Conservation (phyloP, 30 jellyfish, hydroid and myxozoan genomes). For the Aurelia coerulea region DNA sequence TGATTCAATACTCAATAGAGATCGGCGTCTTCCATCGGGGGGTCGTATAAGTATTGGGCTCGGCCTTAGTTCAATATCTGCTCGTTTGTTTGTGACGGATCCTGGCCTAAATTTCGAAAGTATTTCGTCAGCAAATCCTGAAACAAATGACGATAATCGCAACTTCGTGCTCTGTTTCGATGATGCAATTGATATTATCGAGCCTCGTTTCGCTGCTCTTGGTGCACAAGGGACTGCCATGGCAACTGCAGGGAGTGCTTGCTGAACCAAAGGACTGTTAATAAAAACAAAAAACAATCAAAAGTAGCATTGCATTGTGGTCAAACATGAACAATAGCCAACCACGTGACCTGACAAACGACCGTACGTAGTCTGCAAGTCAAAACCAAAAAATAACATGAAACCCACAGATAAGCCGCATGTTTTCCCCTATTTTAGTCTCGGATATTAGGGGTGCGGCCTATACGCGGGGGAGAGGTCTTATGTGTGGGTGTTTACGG, state of each 20-base stretch:
- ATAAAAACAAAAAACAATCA: background rate
- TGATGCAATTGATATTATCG: constrained; percentile 46
- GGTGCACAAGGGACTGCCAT: constrained; percentile 55
- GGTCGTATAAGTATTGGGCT: constrained; percentile 64
- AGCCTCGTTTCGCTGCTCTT: constrained; percentile 67
- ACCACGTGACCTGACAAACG: too few relatives aligned
- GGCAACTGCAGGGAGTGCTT: constrained; percentile 62
- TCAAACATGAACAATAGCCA: too few relatives aligned
- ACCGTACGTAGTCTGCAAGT: too few relatives aligned
- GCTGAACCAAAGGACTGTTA: constrained; percentile 59
- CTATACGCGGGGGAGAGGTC: background rate
- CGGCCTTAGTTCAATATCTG: constrained; percentile 24
- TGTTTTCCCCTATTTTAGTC: too few relatives aligned
- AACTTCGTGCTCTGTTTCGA: constrained; percentile 46
- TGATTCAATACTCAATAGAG: constrained; percentile 70
- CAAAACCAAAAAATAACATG: too few relatives aligned
- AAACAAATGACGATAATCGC: constrained; percentile 54
- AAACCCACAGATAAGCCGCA: too few relatives aligned
- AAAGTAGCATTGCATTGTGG: too few relatives aligned
- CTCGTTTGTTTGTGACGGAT: constrained; percentile 12
- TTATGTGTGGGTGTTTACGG: too few relatives aligned
- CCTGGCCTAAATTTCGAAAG: constrained; percentile 47
- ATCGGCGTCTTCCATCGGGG: constrained; percentile 68
- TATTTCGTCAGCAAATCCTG: constrained; percentile 57
- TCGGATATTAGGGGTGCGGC: too few relatives aligned